Base-by-base conservation (phyloP, 2,888 invertebrate genomes). In the Pandemis cinnamomeana region DNA sequence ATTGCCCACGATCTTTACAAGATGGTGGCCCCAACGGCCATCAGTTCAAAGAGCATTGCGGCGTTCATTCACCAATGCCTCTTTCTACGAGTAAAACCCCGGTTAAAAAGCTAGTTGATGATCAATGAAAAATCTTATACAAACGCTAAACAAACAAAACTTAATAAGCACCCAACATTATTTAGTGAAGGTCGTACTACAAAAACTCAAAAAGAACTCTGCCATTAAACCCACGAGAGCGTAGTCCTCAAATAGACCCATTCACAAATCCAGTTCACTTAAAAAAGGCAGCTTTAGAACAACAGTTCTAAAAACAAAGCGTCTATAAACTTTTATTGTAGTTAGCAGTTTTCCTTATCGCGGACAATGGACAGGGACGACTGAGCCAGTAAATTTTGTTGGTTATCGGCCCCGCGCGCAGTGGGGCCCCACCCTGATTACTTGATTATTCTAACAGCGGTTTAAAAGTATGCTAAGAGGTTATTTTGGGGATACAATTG, bases 271-370 rank as follows among this genome's bases (percentile, higher is more conserved):
- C 44, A 10, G 64, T 42, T 36, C 64, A 51, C 67, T 76, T 71
- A 73, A 72, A 66, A 67, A 55, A 70, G 58, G 55, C 60, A 60
- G 67, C 42, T 69, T 44, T 55, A 63, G 76, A 71, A 76, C 79
- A 69, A 75, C 46, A 63, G 72, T 27, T 67, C 62, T 61, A 44
- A 73, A 74, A 74, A 69, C 72, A 74, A 70, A 72, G 70, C 48
- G 48, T 48, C 67, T 77, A 79, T 83, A 79, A 84, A 81, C 72
- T 83, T 84, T 81, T 79, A 83, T 78, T 80, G 80, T 78, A 72
- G 77, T 79, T 71, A 67, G 77, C 78, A 77, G 64, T 64, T 73
- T 73, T 63, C 67, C 73, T 76, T 73, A 76, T 76, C 76, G 53
- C 72, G 51, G 67, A 81, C 78, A 78, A 80, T 71, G 36, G 64